Evolutionary conservation across 1,140 invertebrate species (phyloP), one percentile per base, ranked within the genome.

Genomic region (Papilio polytes): DNA sequence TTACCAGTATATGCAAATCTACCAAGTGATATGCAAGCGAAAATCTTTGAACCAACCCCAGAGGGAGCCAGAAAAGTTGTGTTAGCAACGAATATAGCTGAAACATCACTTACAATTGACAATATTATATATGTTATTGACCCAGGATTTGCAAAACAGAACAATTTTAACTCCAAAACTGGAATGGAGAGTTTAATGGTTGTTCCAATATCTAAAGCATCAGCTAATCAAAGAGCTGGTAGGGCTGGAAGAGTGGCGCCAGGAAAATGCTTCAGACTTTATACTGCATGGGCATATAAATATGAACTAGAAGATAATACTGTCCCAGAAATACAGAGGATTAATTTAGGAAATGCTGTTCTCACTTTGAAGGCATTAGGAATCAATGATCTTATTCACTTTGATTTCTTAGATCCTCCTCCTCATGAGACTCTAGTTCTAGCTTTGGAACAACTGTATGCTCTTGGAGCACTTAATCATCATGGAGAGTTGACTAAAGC

Each of bases 111-210:
- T 12, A 99, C 99, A 1, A 99, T 99, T 85, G 99, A 99, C 92
- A 99, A 99, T 86, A 99, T 99, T 83, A 98, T 98, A 74, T 99
- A 99, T 95, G 99, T 99, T 0, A 99, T 99, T 85, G 99, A 99
- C 96, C 99, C 99, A 20, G 99, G 99, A 2, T 99, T 99, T 95
- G 99, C 98, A 66, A 99, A 99, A 93, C 99, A 99, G 95, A 99
- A 99, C 92, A 99, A 99, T 94, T 99, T 99, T 90, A 99, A 99
- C 96, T 98, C 99, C 0, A 96, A 98, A 83, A 99, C 98, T 13
- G 99, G 99, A 20, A 99, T 99, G 98, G 99, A 99, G 91, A 99
- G 98, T 88, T 96, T 99, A 59, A 98, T 99, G 95, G 98, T 99
- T 3, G 98, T 99, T 15, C 99, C 99, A 15, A 99, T 99, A 78